Base-by-base conservation (phyloP, 2,888 invertebrate genomes). In the Anthrax anthrax region DNA sequence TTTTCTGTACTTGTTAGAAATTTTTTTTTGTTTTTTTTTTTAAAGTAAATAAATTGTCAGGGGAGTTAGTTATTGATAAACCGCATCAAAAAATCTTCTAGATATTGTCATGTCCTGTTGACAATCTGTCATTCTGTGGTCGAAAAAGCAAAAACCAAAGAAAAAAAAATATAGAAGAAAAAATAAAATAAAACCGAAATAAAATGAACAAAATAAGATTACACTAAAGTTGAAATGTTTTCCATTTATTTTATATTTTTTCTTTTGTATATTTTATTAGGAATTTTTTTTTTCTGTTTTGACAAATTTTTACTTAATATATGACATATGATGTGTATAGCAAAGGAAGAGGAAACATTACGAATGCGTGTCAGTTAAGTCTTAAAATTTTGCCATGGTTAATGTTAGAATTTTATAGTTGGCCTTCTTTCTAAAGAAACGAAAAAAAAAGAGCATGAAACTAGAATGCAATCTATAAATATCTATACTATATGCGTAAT, bases 51-150 rank as follows among this genome's bases (percentile, higher is more conserved):
- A 50, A 50, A 52, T 48, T 43, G 45, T 45, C 44, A 32, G 27
- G 48, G 40, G 38, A 45, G n/a, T n/a, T n/a, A n/a, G n/a, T n/a
- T n/a, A 39, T 45, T 43, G 47, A 46, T 47, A 45, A 50, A 47
- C 48, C 48, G 50, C 46, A 46, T 39, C 47, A 19, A 42, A 49
- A 46, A 46, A 44, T 48, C 44, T 47, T 47, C 47, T 48, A 43
- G n/a, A 52, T 47, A 48, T 47, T 36, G 38, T 50, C 39, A 47
- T 51, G 44, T 48, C 42, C 44, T 42, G 50, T 49, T 51, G 52
- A 51, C 51, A 52, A 51, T 46, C 53, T 54, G 51, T 51, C 50
- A 50, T 41, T 43, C 37, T 47, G 43, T 36, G 44, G 43, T 42
- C 42, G 43, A 17, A 42, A 27, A 19, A 43, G n/a, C n/a, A n/a